Base-by-base conservation (phyloP, 2,113 vertebrate genomes). In the Apteryx owenii region DNA sequence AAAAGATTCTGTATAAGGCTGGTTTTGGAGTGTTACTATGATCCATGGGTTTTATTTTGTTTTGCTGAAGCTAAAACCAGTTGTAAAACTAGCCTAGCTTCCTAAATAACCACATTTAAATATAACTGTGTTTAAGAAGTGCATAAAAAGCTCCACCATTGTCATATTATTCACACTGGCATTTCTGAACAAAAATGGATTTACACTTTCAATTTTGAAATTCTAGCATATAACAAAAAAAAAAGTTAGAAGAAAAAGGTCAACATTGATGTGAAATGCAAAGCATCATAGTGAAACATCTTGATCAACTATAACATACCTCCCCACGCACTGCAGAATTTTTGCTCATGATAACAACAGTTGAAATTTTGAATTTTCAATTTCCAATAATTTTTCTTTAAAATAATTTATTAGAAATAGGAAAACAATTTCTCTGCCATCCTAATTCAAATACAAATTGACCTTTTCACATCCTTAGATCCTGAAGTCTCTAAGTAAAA, bases 101-200 rank as follows among this genome's bases (percentile, higher is more conserved):
- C 92, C 76, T 83, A 46, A 95, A 86, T 81, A 96, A 83, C n/a
- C 42, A 38, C 60, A 75, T 88, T 81, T 86, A 87, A 88, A 87
- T 89, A 40, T 61, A 92, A 90, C 61, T 14, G 31, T 60, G 75
- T 94, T 56, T n/a, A 29, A 84, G 65, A 71, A 93, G 77, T 48
- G 28, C 72, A 81, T 83, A 25, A 79, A 79, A 95, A 79, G 58
- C 69, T 93, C 72, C 70, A 76, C 81, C 83, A 76, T 79, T 94
- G 92, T 89, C 90, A 87, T 26, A 20, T 50, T 90, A 72, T 75
- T 94, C 92, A 88, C 96, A 88, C 17, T 60, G 88, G 80, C 64
- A 70, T 85, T 94, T 94, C 82, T 71, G 68, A 75, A 58, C 50
- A 81, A 81, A 96, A 96, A 62, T 51, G 26, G 76, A 56, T 86